These are phyloP conservation scores for Anastatus disparis DNA, from an alignment of 1,140 invertebrate species.

Conservation along the genomic window DNA sequence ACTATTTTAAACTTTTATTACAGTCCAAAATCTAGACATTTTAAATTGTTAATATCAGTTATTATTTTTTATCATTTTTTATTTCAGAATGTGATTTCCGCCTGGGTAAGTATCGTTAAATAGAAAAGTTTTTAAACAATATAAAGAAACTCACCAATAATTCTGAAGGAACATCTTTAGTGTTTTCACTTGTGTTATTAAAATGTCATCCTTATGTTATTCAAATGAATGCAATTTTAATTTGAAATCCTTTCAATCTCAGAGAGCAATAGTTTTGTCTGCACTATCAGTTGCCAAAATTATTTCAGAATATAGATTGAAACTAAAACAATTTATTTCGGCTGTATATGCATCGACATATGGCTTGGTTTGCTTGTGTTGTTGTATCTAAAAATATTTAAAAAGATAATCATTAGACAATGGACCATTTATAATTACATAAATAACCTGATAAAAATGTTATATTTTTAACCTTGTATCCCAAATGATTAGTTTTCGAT, in stretches of 20 bases:
- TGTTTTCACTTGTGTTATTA: slow-evolving; percentile 99
- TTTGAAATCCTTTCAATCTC: slow-evolving; percentile 98
- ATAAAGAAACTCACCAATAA: slow-evolving; percentile 76
- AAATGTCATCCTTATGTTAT: slow-evolving; percentile 99
- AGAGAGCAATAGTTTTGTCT: slow-evolving; percentile 93
- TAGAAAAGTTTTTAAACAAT: no score
- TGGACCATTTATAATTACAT: slow-evolving; percentile 5
- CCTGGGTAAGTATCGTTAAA: no score
- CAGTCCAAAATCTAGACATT: no score
- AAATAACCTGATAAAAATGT: slow-evolving; percentile 8
- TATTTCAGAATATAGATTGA: slow-evolving; percentile 99
- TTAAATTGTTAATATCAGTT: no score
- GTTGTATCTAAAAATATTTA: slow-evolving; percentile 73
- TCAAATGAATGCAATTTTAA: slow-evolving; percentile 99
- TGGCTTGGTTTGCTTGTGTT: slow-evolving; percentile 98
- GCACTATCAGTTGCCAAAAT: slow-evolving; percentile 99
- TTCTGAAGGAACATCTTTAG: slow-evolving; percentile 99
- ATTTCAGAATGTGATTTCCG: no score
- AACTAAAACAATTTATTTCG: slow-evolving; percentile 99
- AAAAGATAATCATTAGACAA: neutral
- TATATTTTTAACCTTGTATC: slow-evolving; percentile 80
- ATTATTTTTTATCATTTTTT: no score
- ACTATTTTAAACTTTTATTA: no score
- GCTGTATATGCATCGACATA: slow-evolving; percentile 99
- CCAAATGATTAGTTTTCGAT: slow-evolving; percentile 99